Evolutionary conservation across 2,888 invertebrate genomes (phyloP), one percentile per base, ranked within the genome.

Genomic region (Apodemia mormo): DNA sequence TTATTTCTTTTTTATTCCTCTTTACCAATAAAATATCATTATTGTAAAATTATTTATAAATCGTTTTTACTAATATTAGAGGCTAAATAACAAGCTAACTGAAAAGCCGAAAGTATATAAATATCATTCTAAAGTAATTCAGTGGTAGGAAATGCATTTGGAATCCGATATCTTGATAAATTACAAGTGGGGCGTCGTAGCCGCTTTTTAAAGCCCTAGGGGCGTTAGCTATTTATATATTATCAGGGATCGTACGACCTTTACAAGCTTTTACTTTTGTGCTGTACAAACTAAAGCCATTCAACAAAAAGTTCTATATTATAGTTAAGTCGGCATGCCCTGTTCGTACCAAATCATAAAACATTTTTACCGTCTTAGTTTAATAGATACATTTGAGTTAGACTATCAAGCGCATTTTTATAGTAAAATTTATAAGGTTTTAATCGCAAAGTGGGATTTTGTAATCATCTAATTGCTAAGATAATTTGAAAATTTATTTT

Each of bases 121-220:
- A 72, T 65, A 70, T 68, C 65, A 70, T 66, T 71, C 49, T 66
- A 33, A 70, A 72, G 69, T 70, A 71, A 71, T 70, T 40, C 71
- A 68, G 70, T 66, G 58, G 64, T 69, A 70, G 66, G 65, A 67
- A 71, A 54, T 78, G 79, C 77, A 81, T 79, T 80, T 79, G 85
- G 85, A 85, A 87, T 85, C 77, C 85, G 84, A 88, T 90, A 90
- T 87, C 88, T 84, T 88, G 88, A 88, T 90, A 84, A 85, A 88
- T 87, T 84, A 82, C 81, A 76, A 78, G 77, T 77, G 81, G 89
- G 85, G 87, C 76, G 81, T 78, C 82, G 82, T 78, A 77, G 81
- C 77, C 74, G 73, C 73, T 84, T 87, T 87, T 88, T 86, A 87
- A 85, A 84, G 84, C 87, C 86, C 80, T 79, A 75, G 80, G 84